Conservation (phyloP, 2,113 vertebrate species). For the Myiopsitta monachus region DNA sequence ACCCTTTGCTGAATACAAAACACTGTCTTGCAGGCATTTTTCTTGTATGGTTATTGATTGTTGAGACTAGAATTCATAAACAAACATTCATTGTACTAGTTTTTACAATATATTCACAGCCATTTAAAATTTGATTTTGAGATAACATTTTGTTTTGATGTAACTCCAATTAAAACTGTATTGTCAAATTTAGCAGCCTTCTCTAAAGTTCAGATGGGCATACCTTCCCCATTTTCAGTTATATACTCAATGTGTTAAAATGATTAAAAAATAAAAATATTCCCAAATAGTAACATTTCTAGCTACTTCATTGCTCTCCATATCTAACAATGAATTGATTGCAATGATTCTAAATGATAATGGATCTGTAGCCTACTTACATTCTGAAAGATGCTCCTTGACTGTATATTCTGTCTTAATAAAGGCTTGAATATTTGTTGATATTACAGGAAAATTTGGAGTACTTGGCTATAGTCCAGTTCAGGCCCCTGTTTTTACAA, state of each 20-base stretch:
- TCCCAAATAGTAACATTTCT: neutral
- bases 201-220: neutral
- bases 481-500: neutral
- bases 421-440: neutral
- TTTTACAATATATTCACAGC: neutral
- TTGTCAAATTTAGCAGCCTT: neutral
- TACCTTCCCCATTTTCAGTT: neutral
- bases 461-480: neutral
- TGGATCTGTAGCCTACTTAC: neutral
- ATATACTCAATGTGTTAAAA: neutral
- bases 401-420: neutral
- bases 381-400: neutral
- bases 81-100: neutral
- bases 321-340: neutral
- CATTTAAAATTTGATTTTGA: neutral
- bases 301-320: neutral
- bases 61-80: neutral
- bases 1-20: neutral
- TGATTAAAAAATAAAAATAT: neutral
- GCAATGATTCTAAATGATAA: neutral
- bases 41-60: accelerated
- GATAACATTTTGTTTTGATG: neutral
- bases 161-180: neutral
- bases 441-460: neutral
- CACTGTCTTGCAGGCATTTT: neutral